Conservation (phyloP, 37 sponge, comb jelly and placozoan species). For the Oscarella lobularis region DNA sequence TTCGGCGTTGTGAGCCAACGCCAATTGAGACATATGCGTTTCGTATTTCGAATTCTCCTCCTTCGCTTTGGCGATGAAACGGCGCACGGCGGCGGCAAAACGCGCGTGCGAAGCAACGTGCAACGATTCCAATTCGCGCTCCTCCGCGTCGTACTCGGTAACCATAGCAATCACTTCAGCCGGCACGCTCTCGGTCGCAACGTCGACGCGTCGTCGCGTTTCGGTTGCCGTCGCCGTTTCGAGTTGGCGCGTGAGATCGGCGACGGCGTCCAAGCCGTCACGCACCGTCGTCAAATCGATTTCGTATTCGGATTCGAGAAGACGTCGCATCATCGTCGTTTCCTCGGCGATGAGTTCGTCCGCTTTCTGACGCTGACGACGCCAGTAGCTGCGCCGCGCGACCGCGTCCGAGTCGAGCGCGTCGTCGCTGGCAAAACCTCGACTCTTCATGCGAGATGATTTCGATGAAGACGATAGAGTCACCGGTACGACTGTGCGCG, state of each 20-base stretch:
- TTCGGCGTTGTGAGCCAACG: not conserved
- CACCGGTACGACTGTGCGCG: slow-evolving; percentile 11
- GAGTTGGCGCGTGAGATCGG: not conserved
- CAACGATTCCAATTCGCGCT: not conserved
- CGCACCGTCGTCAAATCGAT: not conserved
- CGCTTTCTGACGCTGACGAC: slow-evolving; percentile 2
- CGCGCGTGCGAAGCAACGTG: not conserved
- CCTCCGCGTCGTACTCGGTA: not conserved
- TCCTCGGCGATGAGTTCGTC: not conserved
- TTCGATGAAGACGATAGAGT: slow-evolving; percentile 11
- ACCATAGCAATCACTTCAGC: slow-evolving; percentile 6
- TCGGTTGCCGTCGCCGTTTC: not conserved
- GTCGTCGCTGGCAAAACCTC: not conserved
- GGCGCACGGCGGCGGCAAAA: not conserved
- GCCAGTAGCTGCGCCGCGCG: slow-evolving; percentile 7
- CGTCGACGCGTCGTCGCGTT: slow-evolving; percentile 2
- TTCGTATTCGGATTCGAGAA: not conserved
- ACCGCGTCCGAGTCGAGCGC: not conserved
- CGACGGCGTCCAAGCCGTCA: not conserved
- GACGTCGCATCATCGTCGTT: not conserved
- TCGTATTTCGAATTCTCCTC: not conserved
- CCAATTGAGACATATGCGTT: not conserved
- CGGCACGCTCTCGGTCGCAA: slow-evolving; percentile 5
- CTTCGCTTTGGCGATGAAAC: not conserved
- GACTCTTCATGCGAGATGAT: no score